Evolutionary conservation across 2,113 vertebrate species (phyloP).

Genomic region (Conger conger): DNA sequence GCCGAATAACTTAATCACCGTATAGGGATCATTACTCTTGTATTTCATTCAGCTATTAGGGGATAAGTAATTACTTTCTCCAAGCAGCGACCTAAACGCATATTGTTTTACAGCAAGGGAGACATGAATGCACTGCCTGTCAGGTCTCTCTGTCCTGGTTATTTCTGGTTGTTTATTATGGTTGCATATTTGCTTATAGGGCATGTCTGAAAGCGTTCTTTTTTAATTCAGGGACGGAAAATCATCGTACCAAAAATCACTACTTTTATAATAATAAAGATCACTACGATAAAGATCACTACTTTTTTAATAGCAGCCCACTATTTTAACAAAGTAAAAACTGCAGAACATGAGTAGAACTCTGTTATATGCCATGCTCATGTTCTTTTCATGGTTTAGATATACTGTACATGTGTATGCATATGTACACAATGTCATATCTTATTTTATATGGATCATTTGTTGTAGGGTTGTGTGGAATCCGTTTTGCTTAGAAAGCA

Average conservation of each 20-base stretch:
- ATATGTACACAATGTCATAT: neutral
- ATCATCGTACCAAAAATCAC: neutral
- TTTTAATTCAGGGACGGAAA: neutral
- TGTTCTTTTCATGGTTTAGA: neutral
- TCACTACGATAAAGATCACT: too few relatives aligned
- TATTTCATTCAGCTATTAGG: slow-evolving; percentile 77
- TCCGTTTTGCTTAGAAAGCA: neutral
- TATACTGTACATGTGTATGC: neutral
- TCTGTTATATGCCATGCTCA: neutral
- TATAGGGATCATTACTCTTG: slow-evolving; percentile 73
- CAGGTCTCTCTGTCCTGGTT: slow-evolving; percentile 33
- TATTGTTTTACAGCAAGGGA: slow-evolving; percentile 53
- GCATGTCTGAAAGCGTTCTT: neutral
- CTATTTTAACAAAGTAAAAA: neutral
- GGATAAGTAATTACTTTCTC: slow-evolving; percentile 71
- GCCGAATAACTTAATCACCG: slow-evolving; percentile 67
- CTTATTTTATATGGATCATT: too few relatives aligned
- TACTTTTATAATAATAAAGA: too few relatives aligned
- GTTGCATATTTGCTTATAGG: slow-evolving; percentile 32
- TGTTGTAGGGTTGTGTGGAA: neutral
- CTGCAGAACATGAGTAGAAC: neutral
- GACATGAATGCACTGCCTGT: slow-evolving; percentile 27
- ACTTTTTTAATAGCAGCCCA: too few relatives aligned
- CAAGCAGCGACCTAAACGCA: slow-evolving; percentile 65
- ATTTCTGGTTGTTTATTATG: slow-evolving; percentile 38